Evolutionary conservation across 2,797 vertebrate species (phyloP).

Genomic region (Rhinophrynus dorsalis): DNA sequence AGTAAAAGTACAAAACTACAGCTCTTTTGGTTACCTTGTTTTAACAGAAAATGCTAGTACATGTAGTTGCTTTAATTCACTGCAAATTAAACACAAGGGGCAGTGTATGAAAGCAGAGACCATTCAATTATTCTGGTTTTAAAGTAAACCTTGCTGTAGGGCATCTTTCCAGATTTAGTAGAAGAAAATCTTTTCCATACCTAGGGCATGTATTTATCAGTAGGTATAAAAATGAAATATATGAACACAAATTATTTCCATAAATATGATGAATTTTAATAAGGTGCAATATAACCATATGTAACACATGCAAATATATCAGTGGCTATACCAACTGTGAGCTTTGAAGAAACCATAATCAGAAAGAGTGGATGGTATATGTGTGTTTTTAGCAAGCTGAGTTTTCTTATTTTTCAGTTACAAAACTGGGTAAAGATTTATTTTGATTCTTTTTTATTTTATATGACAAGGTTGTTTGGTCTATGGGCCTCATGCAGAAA

Average conservation of each 20-base stretch:
- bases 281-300: constrained; percentile 33
- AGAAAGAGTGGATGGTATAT: constrained; percentile 24
- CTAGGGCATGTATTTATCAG: constrained; percentile 43
- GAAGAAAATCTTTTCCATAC: constrained; percentile 32
- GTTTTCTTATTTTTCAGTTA: constrained; percentile 39
- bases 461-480: constrained; percentile 42
- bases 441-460: constrained; percentile 13
- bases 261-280: constrained; percentile 45
- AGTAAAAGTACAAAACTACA: neutral
- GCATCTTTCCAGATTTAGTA: constrained; percentile 29
- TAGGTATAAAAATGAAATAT: constrained; percentile 40
- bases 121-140: constrained; percentile 31
- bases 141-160: constrained; percentile 24
- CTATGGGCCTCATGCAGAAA: no score
- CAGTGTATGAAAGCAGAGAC: constrained; percentile 28
- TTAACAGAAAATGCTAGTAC: constrained; percentile 11
- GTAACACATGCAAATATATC: constrained; percentile 47
- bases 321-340: constrained; percentile 28
- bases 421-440: constrained; percentile 34
- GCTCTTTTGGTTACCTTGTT: constrained; percentile 7
- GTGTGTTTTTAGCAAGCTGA: constrained; percentile 31
- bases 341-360: constrained; percentile 31
- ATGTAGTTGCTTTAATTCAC: constrained; percentile 24
- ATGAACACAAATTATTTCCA: constrained; percentile 36
- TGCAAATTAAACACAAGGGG: constrained; percentile 28